Evolutionary conservation across 1,140 invertebrate genomes (phyloP), one percentile per base, ranked within the genome.

Genomic region (Aphaenogaster rudis): DNA sequence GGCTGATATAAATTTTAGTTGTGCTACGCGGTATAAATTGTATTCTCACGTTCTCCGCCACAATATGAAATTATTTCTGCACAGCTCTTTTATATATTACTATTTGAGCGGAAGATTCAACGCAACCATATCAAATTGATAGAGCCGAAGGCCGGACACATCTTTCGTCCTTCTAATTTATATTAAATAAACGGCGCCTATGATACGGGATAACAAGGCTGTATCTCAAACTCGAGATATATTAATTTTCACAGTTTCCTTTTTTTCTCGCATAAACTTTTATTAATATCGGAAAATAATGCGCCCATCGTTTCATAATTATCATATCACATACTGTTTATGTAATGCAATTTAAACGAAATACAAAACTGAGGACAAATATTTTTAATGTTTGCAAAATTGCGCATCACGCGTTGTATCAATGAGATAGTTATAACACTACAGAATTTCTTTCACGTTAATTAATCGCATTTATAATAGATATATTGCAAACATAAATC

Each of bases 81-180:
- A 17, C 3, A 28, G 11, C 0, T 45, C 45, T 42, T 50, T 61
- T 74, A 76, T 84, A 63, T 76, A 21, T 69, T 57, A 6, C 17
- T 48, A 42, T 74, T 61, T 28, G 1, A 15, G 42, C 69, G 69
- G 69, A 84, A 76, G 48, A 8, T 17, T n/a, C 13, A 69, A 45
- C 8, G 28, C 11, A 33, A 59, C 0, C 21, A 69, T 69, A 82
- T 11, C 42, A 7, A 74, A 36, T 82, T 82, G 80, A 84, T 84
- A 84, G 13, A 21, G 9, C 5, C 39, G 64, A 59, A 81, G 79
- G 79, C 5, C 50, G 4, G 3, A 17, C 17, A 7, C 13, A 61
- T 74, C 42, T 61, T 39, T 45, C n/a, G 11, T 42, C 79, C 39
- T 71, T 54, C 21, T 42, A 36, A 54, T 80, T 66, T 67, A 28